Conservation (phyloP, 1,140 invertebrate species). For the Xylocopa sonorina region DNA sequence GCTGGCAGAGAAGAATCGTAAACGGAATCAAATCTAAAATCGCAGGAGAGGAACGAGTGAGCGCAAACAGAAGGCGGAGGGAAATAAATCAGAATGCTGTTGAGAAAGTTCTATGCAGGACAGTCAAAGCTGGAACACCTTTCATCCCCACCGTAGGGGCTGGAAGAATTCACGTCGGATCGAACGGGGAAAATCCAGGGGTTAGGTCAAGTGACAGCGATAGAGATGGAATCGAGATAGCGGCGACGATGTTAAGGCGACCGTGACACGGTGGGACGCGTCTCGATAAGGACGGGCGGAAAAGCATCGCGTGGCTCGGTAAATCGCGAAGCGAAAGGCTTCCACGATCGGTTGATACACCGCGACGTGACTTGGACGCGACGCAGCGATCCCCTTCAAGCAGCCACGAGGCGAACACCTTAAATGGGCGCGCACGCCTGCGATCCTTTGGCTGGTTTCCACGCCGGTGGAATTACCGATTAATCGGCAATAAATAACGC, state of each 20-base stretch:
- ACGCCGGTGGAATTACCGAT: not conserved
- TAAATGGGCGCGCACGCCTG: constrained; percentile 27
- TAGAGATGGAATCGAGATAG: constrained; percentile 45
- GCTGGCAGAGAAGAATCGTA: not conserved
- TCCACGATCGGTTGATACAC: constrained; percentile 31
- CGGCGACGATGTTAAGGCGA: constrained; percentile 51
- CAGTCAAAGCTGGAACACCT: constrained; percentile 5
- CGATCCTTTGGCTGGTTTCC: not conserved
- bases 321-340: constrained; percentile 33
- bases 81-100: no score
- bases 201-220: constrained; percentile 47
- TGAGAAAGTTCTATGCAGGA: no score
- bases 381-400: not conserved
- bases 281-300: constrained; percentile 40
- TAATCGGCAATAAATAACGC: constrained; percentile 43
- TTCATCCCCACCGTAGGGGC: not conserved
- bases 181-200: constrained; percentile 28
- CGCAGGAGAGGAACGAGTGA: not conserved
- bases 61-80: not conserved
- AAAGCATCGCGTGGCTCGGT: constrained; percentile 30
- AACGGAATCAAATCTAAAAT: not conserved
- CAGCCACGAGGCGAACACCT: constrained; percentile 20
- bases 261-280: constrained; percentile 31
- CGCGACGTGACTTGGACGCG: constrained; percentile 24
- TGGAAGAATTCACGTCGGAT: constrained; percentile 20